Evolutionary conservation across 2,113 vertebrate genomes (phyloP), one percentile per base, ranked within the genome.

Genomic region (Nyctereutes procyonoides): DNA sequence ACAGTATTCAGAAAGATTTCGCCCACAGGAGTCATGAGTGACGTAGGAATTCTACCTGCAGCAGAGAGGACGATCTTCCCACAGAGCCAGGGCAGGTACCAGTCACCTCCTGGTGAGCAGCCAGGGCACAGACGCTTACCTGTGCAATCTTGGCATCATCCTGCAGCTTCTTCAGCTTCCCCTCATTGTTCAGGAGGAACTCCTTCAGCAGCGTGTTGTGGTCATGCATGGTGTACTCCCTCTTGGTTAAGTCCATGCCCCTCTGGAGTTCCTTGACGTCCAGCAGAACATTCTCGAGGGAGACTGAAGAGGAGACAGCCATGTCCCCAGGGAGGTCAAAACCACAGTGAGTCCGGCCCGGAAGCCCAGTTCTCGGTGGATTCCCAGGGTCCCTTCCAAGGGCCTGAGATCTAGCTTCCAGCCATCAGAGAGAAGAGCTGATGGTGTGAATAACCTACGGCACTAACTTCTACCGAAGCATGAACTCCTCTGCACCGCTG

Each of bases 71-170:
- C 71, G 67, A 74, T 5, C 24, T n/a, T 28, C 14, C n/a, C 30
- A 38, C 26, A 2, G 32, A 12, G 26, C 35, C n/a, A 19, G 30
- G 16, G 26, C 60, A 1, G 55, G 11, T 15, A 1, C 26, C 10
- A 0, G 5, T 22, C 28, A 20, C n/a, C 4, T 1, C 19, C 14
- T 16, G 28, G 1, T 3, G 48, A 53, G 28, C 17, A 19, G 8
- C 0, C 0, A 16, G 0, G 2, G 11, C 8, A 2, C 0, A 32
- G 0, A 5, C 0, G 8, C 20, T 62, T 12, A 99, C 99, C 99
- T 99, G 99, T 93, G 99, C 99, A 1, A 99, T 99, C 97, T 99
- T 99, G 63, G 99, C 99, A 0, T 99, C 99, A 0, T 99, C 99
- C 97, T 99, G 99, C 84, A 99, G 99, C 58, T 99, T 99, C 98